These are phyloP conservation scores for Carterocephalus palaemon DNA, from an alignment of 2,888 invertebrate species.

Conservation along the genomic window DNA sequence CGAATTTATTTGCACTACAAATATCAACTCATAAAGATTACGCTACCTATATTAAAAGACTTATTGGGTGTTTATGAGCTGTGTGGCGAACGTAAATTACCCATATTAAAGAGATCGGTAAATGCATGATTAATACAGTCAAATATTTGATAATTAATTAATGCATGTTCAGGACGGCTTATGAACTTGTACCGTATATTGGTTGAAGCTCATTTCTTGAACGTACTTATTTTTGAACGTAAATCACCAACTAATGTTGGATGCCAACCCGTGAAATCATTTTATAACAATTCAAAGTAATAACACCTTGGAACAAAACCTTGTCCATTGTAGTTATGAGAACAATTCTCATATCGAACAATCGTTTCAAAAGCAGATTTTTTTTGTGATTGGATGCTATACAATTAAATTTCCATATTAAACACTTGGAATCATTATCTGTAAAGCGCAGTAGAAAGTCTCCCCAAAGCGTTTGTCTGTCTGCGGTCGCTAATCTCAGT, in stretches of 20 bases:
- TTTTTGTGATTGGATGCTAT: constrained; percentile 9
- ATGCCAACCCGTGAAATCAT: constrained; percentile 11
- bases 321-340: constrained; percentile 3
- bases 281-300: constrained; percentile 10
- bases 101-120: constrained; percentile 6
- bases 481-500: too few species aligned
- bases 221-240: too few species aligned
- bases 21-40: constrained; percentile 15
- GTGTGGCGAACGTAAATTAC: constrained; percentile 2
- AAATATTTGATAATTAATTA: too few species aligned
- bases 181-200: too few species aligned
- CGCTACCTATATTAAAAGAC: constrained; percentile 4
- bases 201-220: too few species aligned
- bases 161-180: too few species aligned
- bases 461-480: too few species aligned
- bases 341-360: constrained; percentile 1
- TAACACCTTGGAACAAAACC: constrained; percentile 18
- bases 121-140: not conserved
- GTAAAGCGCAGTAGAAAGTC: too few species aligned
- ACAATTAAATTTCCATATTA: constrained; percentile 28
- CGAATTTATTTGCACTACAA: constrained; percentile 13
- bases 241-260: constrained; percentile 9
- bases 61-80: constrained; percentile 16
- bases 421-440: too few species aligned
- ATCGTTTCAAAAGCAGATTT: constrained; percentile 4